Conservation (phyloP, 2,113 vertebrate genomes). For the Gasterosteus aculeatus region DNA sequence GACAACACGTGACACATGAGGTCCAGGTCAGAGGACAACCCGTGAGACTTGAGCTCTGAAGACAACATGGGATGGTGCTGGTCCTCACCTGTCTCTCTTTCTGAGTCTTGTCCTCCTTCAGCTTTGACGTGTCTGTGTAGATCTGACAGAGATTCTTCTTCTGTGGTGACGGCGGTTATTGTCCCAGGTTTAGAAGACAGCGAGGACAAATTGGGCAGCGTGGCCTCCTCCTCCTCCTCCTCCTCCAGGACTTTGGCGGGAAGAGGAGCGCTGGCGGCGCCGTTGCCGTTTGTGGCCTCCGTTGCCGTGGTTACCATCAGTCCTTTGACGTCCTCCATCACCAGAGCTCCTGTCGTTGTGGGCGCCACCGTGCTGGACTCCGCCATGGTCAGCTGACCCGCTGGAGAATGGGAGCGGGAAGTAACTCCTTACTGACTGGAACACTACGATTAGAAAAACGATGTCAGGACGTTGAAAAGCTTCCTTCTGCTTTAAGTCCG, state of each 20-base stretch:
- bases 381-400: constrained; percentile 50
- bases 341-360: neutral
- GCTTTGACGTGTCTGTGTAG: constrained; percentile 24
- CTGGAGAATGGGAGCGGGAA: neutral
- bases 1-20: no score
- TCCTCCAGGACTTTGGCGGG: neutral
- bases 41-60: constrained; percentile 35
- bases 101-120: constrained; percentile 1
- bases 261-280: neutral
- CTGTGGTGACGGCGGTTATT: constrained; percentile 6
- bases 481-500: neutral
- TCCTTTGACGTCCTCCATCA: constrained; percentile 28
- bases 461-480: neutral
- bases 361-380: constrained; percentile 34
- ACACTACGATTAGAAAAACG: neutral
- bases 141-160: constrained; percentile 42
- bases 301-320: neutral
- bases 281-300: constrained; percentile 9
- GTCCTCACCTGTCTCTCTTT: constrained; percentile 28
- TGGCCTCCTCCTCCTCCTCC: constrained; percentile 37
- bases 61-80: neutral
- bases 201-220: neutral
- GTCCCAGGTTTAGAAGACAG: constrained; percentile 43
- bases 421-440: neutral
- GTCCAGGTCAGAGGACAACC: neutral